Evolutionary conservation across 2,797 vertebrate genomes (phyloP).

Genomic region (Poecilia picta): DNA sequence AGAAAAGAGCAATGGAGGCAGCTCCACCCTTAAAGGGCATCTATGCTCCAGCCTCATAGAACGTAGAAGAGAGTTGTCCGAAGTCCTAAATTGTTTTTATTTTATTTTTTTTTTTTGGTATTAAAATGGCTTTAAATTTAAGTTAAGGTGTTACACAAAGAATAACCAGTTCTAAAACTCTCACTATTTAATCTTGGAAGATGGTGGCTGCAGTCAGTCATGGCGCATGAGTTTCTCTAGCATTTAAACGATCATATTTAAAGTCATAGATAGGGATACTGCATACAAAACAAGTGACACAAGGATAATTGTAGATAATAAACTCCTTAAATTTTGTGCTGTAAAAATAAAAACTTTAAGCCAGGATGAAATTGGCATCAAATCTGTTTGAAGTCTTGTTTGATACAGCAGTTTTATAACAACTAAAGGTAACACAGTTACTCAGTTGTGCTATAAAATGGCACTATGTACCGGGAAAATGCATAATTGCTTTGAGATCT

Average conservation of each 20-base stretch:
- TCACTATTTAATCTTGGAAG: background rate
- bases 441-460: too few species aligned
- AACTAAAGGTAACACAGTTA: too few species aligned
- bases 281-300: background rate
- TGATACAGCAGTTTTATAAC: too few species aligned
- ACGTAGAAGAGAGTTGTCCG: too few species aligned
- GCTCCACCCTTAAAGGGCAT: too few species aligned
- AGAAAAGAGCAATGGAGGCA: too few species aligned
- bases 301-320: background rate
- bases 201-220: background rate
- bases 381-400: too few species aligned
- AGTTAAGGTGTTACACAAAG: background rate
- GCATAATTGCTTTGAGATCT: too few species aligned
- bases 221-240: background rate
- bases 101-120: background rate
- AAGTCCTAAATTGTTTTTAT: background rate
- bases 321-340: background rate
- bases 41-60: too few species aligned
- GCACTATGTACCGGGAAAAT: too few species aligned
- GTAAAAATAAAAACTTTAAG: slow-evolving; percentile 1
- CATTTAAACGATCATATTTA: background rate
- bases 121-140: background rate
- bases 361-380: slow-evolving; percentile 4
- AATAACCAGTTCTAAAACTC: background rate
- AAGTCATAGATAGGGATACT: background rate